A percentile compares a stretch with the other conserved stretches of the same genome.
Evolutionary conservation across 2,113 vertebrate species (phyloP).

Genomic region (Boulengerochromis microlepis): DNA sequence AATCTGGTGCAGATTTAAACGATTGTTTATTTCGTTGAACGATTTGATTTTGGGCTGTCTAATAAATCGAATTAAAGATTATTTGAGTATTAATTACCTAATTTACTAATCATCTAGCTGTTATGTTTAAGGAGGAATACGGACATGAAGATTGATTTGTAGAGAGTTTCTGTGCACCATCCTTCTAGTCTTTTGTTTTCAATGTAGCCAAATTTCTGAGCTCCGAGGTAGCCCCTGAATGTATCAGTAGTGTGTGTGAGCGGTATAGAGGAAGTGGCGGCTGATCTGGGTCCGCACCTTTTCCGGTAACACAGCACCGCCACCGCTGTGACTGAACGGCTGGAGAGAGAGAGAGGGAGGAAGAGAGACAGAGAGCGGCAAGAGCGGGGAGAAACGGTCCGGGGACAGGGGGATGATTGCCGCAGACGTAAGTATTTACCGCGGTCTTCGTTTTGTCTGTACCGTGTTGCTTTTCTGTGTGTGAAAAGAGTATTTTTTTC

Average conservation of each 20-base stretch:
- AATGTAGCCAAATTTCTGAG: background rate
- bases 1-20: background rate
- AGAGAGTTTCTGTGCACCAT: background rate
- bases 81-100: background rate
- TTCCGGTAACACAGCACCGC: constrained; percentile 75
- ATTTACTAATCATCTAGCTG: background rate
- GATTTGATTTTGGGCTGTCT: background rate
- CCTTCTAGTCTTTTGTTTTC: background rate
- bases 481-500: background rate
- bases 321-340: constrained; percentile 58
- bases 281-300: constrained; percentile 77
- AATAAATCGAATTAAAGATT: background rate
- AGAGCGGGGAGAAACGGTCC: constrained; percentile 59
- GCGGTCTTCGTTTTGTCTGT: background rate
- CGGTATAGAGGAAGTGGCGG: constrained; percentile 74
- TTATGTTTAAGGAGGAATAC: background rate
- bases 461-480: background rate
- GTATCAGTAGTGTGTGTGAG: constrained; percentile 44
- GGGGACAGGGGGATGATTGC: constrained; percentile 51
- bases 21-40: background rate
- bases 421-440: constrained; percentile 45
- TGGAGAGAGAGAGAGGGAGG: background rate
- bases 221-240: background rate
- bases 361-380: constrained; percentile 33
- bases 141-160: background rate